Base-by-base conservation (phyloP, 64 coral and sea anemone genomes). In the Acropora tenuis region DNA sequence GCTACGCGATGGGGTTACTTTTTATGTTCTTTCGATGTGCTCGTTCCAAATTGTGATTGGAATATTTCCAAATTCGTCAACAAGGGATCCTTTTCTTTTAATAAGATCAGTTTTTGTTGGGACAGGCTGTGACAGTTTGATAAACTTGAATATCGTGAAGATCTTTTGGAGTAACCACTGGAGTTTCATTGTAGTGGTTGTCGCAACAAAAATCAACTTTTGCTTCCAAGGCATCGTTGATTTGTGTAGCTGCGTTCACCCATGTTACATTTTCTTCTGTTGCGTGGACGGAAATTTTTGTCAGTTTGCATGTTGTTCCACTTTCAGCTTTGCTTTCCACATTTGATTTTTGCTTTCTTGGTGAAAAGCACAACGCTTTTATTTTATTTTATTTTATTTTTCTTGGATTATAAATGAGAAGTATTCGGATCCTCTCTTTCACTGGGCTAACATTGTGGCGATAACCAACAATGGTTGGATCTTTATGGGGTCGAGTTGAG, bases 11-110 rank as follows among this genome's bases (percentile, higher is more conserved):
- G 30, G 30, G 30, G 30, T 30, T 30, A 30, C 30, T 30, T 30
- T 30, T 30, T 30, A 0, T 30, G 30, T 30, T 30, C 30, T 30
- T 30, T 30, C 30, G 30, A 30, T 91, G 43, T 92, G 84, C 17
- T 89, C 58, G 79, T 95, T 95, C 94, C 94, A 95, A 43, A 95
- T 53, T 40, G 78, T 95, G 66, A 95, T 80, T 59, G 88, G 88
- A 50, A 88, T 79, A 75, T 69, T 91, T 57, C 93, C 94, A 87
- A 74, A 72, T 82, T 95, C 84, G 47, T 95, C 94, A 20, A 91
- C 89, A 82, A 91, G 88, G 78, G 46, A 88, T 78, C 89, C 94
- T 87, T 95, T 84, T 48, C 69, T 79, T 91, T 95, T 91, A 43
- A 82, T 91, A 11, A 95, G 94, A 75, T 87, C 77, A 44, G 30